Evolutionary conservation across 2,113 vertebrate genomes (phyloP), one percentile per base, ranked within the genome.

Genomic region (Myrmecophaga tridactyla): DNA sequence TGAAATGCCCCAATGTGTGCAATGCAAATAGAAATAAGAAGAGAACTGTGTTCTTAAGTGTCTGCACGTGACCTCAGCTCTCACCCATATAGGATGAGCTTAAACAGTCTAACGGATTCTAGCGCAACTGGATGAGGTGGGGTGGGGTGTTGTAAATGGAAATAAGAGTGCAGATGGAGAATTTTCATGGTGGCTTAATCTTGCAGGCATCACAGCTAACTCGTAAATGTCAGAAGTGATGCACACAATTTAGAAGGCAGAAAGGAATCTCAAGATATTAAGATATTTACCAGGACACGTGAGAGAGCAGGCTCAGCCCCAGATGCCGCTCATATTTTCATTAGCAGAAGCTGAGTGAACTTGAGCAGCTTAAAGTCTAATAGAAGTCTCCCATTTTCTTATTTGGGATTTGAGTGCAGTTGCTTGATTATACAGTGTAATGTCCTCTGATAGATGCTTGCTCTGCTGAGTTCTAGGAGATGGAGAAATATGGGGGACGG

Each of bases 201-300:
- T 95, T 89, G 10, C 39, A 36, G 90, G 87, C 95, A 95, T 93
- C 96, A 80, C 1, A 43, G 89, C 92, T 95, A 90, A 92, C 95
- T 97, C 41, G 10, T 92, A 97, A 97, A 97, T 96, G 97, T 96
- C 97, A 96, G 92, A 51, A 92, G 78, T 17, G 60, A 96, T 97
- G 72, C 89, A 72, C 92, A 70, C 65, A 85, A 82, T 43, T 95
- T 67, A 89, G 94, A 75, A 96, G 85, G 93, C 92, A 94, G 88
- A 25, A 73, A 78, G 10, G 12, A 60, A 58, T 94, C 87, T 89
- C 67, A 87, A 93, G 89, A 94, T 84, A 92, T 90, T 96, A 78
- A 70, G 94, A 86, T 92, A 95, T 78, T 97, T 93, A 96, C 92
- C 72, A 2, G 95, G 89, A 86, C 76, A 18, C 18, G 14, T 29